These are phyloP conservation scores for Triplophysa rosa DNA, from an alignment of 2,113 vertebrate species.

Conservation along the genomic window DNA sequence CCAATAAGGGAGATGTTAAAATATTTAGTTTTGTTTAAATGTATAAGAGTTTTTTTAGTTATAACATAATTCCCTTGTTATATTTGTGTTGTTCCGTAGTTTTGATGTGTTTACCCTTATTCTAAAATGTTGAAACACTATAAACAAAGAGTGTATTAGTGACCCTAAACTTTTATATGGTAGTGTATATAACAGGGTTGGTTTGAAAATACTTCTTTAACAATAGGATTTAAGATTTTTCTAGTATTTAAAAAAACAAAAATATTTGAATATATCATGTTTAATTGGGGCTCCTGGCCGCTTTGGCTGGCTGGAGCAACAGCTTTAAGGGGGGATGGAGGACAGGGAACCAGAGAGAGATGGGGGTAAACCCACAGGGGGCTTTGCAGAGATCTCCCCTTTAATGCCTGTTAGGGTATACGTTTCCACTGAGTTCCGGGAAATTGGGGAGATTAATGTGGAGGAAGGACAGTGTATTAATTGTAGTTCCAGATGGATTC, in stretches of 20 bases:
- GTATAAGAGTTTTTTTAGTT: too few relatives aligned
- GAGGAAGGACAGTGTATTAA: slow-evolving; percentile 69
- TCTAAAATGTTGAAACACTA: too few relatives aligned
- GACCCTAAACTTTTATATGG: too few relatives aligned
- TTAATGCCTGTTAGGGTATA: slow-evolving; percentile 67
- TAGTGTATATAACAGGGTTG: too few relatives aligned
- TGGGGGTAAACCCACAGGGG: slow-evolving; percentile 55
- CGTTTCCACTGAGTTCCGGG: slow-evolving; percentile 71
- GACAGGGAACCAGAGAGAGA: slow-evolving; percentile 34
- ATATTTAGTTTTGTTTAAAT: too few relatives aligned
- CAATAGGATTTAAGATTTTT: too few relatives aligned
- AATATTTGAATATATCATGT: neutral
- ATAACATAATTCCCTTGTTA: too few relatives aligned
- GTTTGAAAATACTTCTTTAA: too few relatives aligned
- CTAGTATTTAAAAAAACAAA: neutral
- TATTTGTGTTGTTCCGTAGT: too few relatives aligned
- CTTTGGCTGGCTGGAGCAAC: slow-evolving; percentile 20
- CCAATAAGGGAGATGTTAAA: too few relatives aligned
- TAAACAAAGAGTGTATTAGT: too few relatives aligned
- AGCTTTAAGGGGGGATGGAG: slow-evolving; percentile 33
- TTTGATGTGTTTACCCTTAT: too few relatives aligned
- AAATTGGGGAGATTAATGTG: slow-evolving; percentile 76
- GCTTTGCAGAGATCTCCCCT: slow-evolving; percentile 58
- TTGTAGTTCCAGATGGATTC: slow-evolving; percentile 73
- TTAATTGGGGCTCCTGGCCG: slow-evolving; percentile 27